Evolutionary conservation across 2,888 invertebrate species (phyloP), one percentile per base, ranked within the genome.

Genomic region (Sturmia bella): DNA sequence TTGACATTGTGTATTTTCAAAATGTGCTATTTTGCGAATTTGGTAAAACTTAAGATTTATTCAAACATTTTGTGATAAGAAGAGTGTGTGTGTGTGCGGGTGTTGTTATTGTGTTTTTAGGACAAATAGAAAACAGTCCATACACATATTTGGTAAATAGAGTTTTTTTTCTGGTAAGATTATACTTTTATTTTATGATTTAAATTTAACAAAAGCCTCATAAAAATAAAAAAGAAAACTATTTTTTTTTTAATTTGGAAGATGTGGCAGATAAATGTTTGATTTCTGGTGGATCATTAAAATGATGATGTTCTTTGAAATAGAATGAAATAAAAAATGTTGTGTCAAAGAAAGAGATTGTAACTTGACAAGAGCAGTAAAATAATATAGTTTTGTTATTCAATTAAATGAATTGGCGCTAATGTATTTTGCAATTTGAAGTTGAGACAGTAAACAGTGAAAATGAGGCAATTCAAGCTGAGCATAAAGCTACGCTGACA

Each of bases 171-270:
- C n/a, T 63, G 43, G 27, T 27, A 6, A 56, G 48, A 57, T 57
- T 57, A 24, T 5, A 21, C 13, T 39, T 9, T 9, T 50, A n/a
- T 63, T 77, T 70, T 39, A 75, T 64, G 57, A 41, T 43, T 57
- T 54, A 37, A 54, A 21, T 59, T 64, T 50, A 41, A 72, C 63
- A 48, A 54, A 48, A 50, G 17, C 50, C 21, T 32, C n/a, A 57
- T 48, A 68, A 64, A 63, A 32, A 27, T 11, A 11, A 9, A 61
- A 69, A 45, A 56, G 56, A 64, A 39, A 70, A 56, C 45, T 56
- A 19, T 56, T 41, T 50, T 0, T 43, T 52, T 68, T 1, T 61
- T 24, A 32, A 27, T 41, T 73, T 43, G 6, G 6, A 4, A 54
- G 43, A 54, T 61, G 59, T 15, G 50, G 3, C 41, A 41, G 39